Conservation (phyloP, 2,113 vertebrate genomes). For the Agelaius tricolor region DNA sequence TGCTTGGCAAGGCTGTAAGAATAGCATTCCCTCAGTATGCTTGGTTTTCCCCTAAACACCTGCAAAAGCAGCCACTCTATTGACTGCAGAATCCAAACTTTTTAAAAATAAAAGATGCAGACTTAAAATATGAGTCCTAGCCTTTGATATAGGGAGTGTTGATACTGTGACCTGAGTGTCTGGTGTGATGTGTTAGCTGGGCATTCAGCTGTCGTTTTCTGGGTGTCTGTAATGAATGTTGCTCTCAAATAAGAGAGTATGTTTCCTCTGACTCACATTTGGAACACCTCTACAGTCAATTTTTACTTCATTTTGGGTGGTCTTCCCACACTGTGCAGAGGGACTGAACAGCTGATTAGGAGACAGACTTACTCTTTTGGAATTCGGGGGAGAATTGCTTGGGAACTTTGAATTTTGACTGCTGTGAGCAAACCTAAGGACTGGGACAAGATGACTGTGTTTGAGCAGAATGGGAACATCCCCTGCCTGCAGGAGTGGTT, state of each 20-base stretch:
- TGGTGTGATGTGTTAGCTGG: neutral
- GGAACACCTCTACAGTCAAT: neutral
- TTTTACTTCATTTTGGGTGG: neutral
- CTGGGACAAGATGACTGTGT: neutral
- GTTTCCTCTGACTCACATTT: fast-evolving
- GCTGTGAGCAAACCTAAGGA: neutral
- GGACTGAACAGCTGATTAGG: neutral
- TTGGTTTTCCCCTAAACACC: neutral
- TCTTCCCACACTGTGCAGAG: neutral
- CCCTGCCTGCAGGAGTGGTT: neutral
- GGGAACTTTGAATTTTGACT: neutral
- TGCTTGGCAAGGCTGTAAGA: neutral
- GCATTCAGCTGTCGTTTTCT: neutral
- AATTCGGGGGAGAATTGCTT: neutral
- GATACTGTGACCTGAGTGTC: neutral
- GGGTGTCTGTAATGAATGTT: fast-evolving
- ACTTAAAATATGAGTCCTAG: neutral
- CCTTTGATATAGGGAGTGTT: neutral
- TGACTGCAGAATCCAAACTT: neutral
- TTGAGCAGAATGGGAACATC: neutral
- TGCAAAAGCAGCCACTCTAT: neutral
- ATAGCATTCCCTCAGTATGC: neutral
- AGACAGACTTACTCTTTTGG: neutral
- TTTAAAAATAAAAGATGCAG: neutral
- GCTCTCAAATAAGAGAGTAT: neutral